These are phyloP conservation scores for Julus scandinavius DNA, from an alignment of 2,888 invertebrate genomes.

Conservation along the genomic window DNA sequence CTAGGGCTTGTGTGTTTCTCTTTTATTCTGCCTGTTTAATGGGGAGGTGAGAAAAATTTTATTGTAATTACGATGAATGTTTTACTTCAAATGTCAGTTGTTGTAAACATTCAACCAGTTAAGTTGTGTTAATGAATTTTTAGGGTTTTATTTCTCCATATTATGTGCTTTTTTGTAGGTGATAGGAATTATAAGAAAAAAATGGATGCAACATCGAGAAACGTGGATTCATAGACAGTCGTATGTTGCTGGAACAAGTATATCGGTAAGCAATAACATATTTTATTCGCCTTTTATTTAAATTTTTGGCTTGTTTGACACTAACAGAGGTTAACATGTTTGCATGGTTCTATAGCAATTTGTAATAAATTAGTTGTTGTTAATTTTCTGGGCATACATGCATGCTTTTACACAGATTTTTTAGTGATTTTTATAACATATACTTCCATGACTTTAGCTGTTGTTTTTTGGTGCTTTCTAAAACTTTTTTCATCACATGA, in stretches of 20 bases:
- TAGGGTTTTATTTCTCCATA: neutral
- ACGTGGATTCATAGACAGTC: constrained; percentile 50
- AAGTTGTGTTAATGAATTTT: too few relatives aligned
- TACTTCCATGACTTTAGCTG: too few relatives aligned
- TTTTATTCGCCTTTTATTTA: neutral
- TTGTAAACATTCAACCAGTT: too few relatives aligned
- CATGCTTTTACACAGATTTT: too few relatives aligned
- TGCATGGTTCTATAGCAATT: neutral
- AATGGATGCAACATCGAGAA: constrained; percentile 52
- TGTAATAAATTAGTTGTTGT: neutral
- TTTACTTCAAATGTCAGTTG: neutral
- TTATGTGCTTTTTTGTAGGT: constrained; percentile 29
- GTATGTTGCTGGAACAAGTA: constrained; percentile 50
- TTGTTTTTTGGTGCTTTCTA: neutral
- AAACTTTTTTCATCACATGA: neutral
- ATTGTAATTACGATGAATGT: neutral
- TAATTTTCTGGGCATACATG: too few relatives aligned
- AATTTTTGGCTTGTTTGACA: neutral
- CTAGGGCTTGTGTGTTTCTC: constrained; percentile 91
- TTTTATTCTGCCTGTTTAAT: constrained; percentile 93
- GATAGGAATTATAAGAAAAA: constrained; percentile 43
- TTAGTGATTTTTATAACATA: too few relatives aligned
- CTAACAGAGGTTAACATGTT: neutral
- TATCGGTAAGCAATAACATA: constrained; percentile 46
- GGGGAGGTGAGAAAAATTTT: constrained; percentile 77